Conservation (phyloP, 2,113 vertebrate genomes). For the Terrapene triunguis region DNA sequence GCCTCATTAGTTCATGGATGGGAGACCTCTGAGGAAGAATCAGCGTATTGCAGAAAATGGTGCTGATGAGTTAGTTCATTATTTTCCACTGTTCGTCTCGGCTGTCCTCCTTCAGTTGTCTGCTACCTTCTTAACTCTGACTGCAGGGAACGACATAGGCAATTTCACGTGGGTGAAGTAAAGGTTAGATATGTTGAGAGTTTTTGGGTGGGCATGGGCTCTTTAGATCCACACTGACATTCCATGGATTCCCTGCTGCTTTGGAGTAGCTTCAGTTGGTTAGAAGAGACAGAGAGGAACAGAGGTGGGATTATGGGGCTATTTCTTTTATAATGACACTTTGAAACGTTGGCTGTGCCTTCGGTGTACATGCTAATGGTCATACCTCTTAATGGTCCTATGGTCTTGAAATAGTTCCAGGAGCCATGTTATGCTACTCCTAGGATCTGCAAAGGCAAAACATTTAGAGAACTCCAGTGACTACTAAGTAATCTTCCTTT, state of each 20-base stretch:
- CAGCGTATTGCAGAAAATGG: neutral
- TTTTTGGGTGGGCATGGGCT: fast-evolving
- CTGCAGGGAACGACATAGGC: neutral
- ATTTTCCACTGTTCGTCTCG: neutral
- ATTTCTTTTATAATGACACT: neutral
- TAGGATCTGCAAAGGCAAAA: neutral
- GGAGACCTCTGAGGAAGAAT: constrained; percentile 22
- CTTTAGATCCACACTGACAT: neutral
- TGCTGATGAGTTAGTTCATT: neutral
- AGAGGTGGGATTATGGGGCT: neutral
- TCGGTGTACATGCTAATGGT: neutral
- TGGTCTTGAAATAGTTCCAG: neutral
- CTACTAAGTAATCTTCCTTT: constrained; percentile 15
- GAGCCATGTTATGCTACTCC: neutral
- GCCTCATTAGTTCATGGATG: neutral
- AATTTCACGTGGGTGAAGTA: neutral
- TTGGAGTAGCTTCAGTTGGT: neutral
- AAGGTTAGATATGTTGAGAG: too few relatives aligned
- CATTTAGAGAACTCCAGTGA: neutral
- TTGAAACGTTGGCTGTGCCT: neutral
- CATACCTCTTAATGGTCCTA: neutral
- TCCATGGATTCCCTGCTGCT: neutral
- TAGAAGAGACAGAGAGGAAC: neutral
- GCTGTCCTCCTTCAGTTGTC: neutral
- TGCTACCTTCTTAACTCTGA: neutral